Conservation (phyloP, 2,797 vertebrate genomes). For the Dendrocincla tyrannina region DNA sequence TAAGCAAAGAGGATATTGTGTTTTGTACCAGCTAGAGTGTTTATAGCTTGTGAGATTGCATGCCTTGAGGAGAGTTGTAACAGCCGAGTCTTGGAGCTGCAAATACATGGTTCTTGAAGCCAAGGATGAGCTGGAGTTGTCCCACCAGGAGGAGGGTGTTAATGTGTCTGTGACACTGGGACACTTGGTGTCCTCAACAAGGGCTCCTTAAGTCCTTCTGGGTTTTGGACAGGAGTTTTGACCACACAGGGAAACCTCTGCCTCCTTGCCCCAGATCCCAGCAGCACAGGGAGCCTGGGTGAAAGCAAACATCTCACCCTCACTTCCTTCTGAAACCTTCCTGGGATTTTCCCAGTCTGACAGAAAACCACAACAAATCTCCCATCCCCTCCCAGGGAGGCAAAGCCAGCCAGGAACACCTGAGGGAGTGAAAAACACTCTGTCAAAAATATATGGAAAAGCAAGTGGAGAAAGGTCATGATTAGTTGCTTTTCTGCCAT, state of each 20-base stretch:
- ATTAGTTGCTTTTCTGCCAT: constrained; percentile 6
- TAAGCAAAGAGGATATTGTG: constrained; percentile 21
- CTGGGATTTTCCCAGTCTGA: not conserved
- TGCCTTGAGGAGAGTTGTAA: not conserved
- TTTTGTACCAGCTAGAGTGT: not conserved
- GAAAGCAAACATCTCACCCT: not conserved
- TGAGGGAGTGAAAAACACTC: not conserved
- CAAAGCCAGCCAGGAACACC: not conserved
- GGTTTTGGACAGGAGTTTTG: not conserved
- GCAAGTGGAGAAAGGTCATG: not conserved
- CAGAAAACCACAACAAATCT: not conserved
- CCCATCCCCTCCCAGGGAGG: not conserved
- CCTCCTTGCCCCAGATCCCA: not conserved
- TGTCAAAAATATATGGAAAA: not conserved
- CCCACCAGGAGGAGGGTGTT: not conserved
- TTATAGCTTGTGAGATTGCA: not conserved
- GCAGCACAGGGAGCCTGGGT: not conserved
- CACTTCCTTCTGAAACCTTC: not conserved
- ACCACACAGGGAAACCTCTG: not conserved
- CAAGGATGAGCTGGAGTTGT: not conserved
- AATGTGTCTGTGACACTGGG: not conserved
- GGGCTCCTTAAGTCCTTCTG: not conserved
- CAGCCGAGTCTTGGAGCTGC: not conserved
- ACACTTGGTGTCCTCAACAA: not conserved
- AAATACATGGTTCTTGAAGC: not conserved